These are phyloP conservation scores for Unio pictorum DNA, from an alignment of 2,888 invertebrate species.

Conservation along the genomic window DNA sequence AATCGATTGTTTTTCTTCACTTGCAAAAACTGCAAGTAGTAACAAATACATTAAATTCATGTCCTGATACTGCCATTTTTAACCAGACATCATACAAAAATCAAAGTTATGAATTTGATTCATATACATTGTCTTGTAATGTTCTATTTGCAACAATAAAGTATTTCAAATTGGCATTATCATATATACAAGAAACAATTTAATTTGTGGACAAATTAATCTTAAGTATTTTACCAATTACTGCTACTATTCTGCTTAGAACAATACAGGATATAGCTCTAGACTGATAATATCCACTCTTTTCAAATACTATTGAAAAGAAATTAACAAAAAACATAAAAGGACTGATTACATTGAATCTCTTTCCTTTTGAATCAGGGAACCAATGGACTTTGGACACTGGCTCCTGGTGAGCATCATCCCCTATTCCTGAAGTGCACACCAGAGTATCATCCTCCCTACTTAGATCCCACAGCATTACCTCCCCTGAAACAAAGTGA, in stretches of 20 bases:
- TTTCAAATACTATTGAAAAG: constrained; percentile 31
- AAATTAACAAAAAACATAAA: neutral
- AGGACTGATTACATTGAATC: constrained; percentile 29
- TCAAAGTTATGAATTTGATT: too few species aligned
- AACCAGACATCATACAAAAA: too few species aligned
- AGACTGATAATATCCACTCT: too few species aligned
- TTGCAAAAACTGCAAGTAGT: neutral
- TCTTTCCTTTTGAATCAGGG: constrained; percentile 50
- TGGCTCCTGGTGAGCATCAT: constrained; percentile 70
- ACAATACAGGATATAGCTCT: too few species aligned
- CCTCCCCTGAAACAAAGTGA: constrained; percentile 60
- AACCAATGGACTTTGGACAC: constrained; percentile 71
- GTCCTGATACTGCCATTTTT: neutral
- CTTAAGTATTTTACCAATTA: too few species aligned
- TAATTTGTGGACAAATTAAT: too few species aligned
- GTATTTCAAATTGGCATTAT: too few species aligned
- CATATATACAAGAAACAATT: too few species aligned
- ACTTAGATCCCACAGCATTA: constrained; percentile 71
- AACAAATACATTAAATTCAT: constrained; percentile 1
- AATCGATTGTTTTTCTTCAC: too few species aligned
- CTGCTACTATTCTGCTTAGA: too few species aligned
- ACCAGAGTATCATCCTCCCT: constrained; percentile 69
- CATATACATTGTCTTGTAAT: too few species aligned
- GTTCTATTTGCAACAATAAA: too few species aligned
- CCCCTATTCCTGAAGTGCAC: constrained; percentile 68